phyloP scores from a whole-genome alignment of 2,113 vertebrate genomes.

The Trichomycterus rosablanca region DNA sequence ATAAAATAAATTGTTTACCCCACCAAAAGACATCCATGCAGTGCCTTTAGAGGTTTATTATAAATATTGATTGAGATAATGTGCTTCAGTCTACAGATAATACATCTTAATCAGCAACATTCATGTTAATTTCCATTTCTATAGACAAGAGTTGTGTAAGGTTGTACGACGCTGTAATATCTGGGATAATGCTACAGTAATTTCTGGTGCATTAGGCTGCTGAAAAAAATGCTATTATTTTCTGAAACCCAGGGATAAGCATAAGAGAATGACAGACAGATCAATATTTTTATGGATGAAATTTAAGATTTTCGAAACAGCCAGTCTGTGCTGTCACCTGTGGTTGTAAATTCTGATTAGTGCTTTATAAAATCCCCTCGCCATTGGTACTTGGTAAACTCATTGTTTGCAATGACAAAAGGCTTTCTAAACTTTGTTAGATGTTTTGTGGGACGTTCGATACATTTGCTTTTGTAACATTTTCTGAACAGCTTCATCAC shows the following conservation, averaged over 20 bases:
- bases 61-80: conserved; percentile 38
- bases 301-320: neutral
- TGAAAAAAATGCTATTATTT: conserved; percentile 1
- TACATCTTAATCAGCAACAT: neutral
- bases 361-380: neutral
- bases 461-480: conserved; percentile 20
- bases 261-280: too few species aligned
- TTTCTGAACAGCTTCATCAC: conserved; percentile 14
- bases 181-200: neutral
- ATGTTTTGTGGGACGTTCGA: conserved; percentile 1
- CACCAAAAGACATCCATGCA: conserved; percentile 48
- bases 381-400: too few species aligned
- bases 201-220: neutral
- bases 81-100: conserved; percentile 25
- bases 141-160: neutral
- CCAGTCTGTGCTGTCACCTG: too few species aligned
- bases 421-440: neutral
- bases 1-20: conserved; percentile 46
- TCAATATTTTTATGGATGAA: neutral
- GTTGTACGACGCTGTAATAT: neutral
- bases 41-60: conserved; percentile 65
- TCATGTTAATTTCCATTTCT: neutral
- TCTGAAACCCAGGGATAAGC: too few species aligned
- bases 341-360: too few species aligned
- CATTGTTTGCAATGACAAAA: neutral